Evolutionary conservation across 2,888 invertebrate genomes (phyloP).

Genomic region (Tenthredo mesomela): DNA sequence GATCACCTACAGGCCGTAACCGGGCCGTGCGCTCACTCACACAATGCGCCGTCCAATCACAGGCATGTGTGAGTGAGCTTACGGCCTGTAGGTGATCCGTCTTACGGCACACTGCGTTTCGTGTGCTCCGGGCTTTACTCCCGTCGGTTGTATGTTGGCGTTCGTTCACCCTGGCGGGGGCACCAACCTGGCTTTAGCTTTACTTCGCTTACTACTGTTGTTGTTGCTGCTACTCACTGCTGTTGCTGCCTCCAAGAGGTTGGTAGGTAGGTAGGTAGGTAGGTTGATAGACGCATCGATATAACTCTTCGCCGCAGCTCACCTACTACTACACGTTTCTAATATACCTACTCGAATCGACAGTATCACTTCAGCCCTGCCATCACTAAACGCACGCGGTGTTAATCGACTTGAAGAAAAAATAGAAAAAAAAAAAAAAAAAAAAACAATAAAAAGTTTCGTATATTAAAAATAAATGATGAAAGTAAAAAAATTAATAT

Average conservation of each 20-base stretch:
- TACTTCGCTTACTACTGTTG: constrained; percentile 72
- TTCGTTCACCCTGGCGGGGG: constrained; percentile 78
- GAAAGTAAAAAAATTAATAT: not conserved
- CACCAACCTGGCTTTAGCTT: constrained; percentile 78
- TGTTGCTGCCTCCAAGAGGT: not conserved
- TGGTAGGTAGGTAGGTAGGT: not conserved
- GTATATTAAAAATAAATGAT: not conserved
- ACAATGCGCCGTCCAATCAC: too few species aligned
- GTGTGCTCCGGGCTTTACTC: too few species aligned
- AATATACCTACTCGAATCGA: not conserved
- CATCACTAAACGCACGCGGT: not conserved
- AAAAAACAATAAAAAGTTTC: too few species aligned
- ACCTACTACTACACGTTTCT: constrained; percentile 20
- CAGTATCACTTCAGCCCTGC: not conserved
- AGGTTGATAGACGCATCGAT: not conserved
- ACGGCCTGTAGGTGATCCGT: too few species aligned
- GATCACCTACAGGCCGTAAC: too few species aligned
- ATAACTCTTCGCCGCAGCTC: constrained; percentile 17
- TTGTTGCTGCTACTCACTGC: not conserved
- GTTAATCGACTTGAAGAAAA: not conserved
- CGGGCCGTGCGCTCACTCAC: too few species aligned
- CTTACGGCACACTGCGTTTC: too few species aligned
- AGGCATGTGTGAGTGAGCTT: too few species aligned
- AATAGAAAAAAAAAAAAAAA: not conserved
- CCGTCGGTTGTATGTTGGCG: constrained; percentile 59